These are phyloP conservation scores for Autographa pulchrina DNA, from an alignment of 2,888 invertebrate species.

Conservation along the genomic window DNA sequence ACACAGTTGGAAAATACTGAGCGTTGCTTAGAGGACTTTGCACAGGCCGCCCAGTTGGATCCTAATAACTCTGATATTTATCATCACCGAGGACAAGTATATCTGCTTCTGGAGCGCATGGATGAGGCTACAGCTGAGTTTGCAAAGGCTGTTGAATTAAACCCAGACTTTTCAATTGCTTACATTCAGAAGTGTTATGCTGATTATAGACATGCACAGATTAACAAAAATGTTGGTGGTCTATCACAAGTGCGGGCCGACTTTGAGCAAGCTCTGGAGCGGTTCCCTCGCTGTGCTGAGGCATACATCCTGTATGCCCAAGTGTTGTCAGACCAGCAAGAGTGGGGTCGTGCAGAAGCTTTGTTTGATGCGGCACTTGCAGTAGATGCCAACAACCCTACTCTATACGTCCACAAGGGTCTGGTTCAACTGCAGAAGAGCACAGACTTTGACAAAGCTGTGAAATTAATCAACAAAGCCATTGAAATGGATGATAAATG, in stretches of 20 bases:
- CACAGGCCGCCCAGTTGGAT: constrained; percentile 93
- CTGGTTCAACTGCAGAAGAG: constrained; percentile 95
- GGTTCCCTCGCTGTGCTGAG: constrained; percentile 96
- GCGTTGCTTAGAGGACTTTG: constrained; percentile 94
- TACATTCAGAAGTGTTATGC: constrained; percentile 97
- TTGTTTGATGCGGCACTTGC: constrained; percentile 94
- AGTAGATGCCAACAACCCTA: constrained; percentile 95
- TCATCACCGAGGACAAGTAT: constrained; percentile 97
- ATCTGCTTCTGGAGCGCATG: constrained; percentile 94
- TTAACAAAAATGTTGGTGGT: constrained; percentile 90
- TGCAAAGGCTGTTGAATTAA: constrained; percentile 94
- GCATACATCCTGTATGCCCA: constrained; percentile 97
- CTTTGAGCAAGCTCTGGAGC: constrained; percentile 93
- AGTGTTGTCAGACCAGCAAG: constrained; percentile 95
- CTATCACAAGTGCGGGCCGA: constrained; percentile 91
- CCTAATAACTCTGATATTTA: constrained; percentile 96
- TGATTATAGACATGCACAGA: constrained; percentile 93
- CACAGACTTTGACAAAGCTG: constrained; percentile 94
- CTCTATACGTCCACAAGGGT: constrained; percentile 96
- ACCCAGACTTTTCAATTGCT: constrained; percentile 95
- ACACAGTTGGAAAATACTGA: constrained; percentile 94
- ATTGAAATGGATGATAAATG: constrained; percentile 97
- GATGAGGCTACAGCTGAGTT: constrained; percentile 95
- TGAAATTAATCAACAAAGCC: constrained; percentile 94
- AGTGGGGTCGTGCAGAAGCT: constrained; percentile 95